Percentiles rank a stretch among this genome's conserved stretches.
These are phyloP conservation scores for Neosalanx taihuensis DNA, from an alignment of 2,797 vertebrate genomes.

Conservation along the genomic window DNA sequence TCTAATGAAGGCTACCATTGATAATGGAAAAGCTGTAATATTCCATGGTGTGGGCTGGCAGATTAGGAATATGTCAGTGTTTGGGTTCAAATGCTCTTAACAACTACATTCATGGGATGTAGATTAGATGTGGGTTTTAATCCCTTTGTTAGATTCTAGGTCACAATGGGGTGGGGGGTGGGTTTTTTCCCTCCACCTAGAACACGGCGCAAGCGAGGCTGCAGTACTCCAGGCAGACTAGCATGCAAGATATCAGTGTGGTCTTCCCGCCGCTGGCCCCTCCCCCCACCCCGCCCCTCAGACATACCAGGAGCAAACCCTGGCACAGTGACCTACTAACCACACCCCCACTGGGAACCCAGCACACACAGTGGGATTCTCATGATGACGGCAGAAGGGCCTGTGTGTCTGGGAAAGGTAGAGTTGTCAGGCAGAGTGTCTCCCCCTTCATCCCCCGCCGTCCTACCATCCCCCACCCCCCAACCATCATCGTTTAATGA, in stretches of 20 bases:
- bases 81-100: conserved; percentile 38
- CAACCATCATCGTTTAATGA: conserved; percentile 43
- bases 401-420: neutral
- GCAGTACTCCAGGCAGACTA: conserved; percentile 38
- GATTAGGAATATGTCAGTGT: conserved; percentile 9
- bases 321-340: conserved; percentile 76
- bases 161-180: conserved; percentile 35
- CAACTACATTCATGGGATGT: conserved; percentile 45
- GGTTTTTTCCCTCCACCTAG: conserved; percentile 37
- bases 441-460: neutral
- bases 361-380: conserved; percentile 61
- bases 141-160: conserved; percentile 66
- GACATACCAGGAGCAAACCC: conserved; percentile 58
- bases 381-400: conserved; percentile 54
- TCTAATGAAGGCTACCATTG: conserved; percentile 13
- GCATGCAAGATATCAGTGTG: conserved; percentile 24
- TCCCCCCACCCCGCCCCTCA: conserved; percentile 36
- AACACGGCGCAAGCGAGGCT: conserved; percentile 23
- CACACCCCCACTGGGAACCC: conserved; percentile 56
- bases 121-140: conserved; percentile 60
- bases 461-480: no score
- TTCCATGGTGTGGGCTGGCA: conserved; percentile 8
- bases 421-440: neutral
- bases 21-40: conserved; percentile 6
- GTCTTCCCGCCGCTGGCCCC: conserved; percentile 17